Base-by-base conservation (phyloP, 2,888 invertebrate genomes). In the Cotesia congregata region DNA sequence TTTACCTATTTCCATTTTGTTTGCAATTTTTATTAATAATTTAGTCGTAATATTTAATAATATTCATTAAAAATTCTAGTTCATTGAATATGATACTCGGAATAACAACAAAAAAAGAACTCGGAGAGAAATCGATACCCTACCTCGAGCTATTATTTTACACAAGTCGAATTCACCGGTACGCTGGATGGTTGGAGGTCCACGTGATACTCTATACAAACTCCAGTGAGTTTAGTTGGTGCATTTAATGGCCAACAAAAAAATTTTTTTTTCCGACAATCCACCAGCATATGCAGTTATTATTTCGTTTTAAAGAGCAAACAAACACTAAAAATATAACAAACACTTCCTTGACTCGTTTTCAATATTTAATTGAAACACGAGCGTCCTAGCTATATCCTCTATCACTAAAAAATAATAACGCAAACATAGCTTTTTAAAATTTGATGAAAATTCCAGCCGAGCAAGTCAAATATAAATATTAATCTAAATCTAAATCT, bases 61-160 rank as follows among this genome's bases (percentile, higher is more conserved):
- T 30, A 30, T 30, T 30, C 30, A 30, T 30, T 50, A 12, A 50
- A 50, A 50, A 12, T 77, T 74, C 70, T 62, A 73, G 64, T 70
- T 50, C 69, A 74, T 74, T 69, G 70, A 73, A 77, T 70, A 39
- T 73, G 73, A 74, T 77, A 62, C 60, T 59, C 50, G 39, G 64
- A 50, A 64, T 72, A 76, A 72, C 62, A 68, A 65, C 64, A 59
- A 17, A 60, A 20, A 62, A 38, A 30, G 59, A 72, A 62, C 68
- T 67, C 41, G 62, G 68, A 62, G 76, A 73, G 65, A 77, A 77
- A 77, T 77, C 77, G 65, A 77, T 77, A 77, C 70, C 4, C 9
- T 65, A 68, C 69, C 69, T 68, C 70, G 65, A 64, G 74, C 77
- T 77, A 77, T 77, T 77, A 77, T 77, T 77, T 77, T 68, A 77